These are phyloP conservation scores for Eptesicus fuscus DNA, from an alignment of 2,113 vertebrate genomes.

Conservation along the genomic window DNA sequence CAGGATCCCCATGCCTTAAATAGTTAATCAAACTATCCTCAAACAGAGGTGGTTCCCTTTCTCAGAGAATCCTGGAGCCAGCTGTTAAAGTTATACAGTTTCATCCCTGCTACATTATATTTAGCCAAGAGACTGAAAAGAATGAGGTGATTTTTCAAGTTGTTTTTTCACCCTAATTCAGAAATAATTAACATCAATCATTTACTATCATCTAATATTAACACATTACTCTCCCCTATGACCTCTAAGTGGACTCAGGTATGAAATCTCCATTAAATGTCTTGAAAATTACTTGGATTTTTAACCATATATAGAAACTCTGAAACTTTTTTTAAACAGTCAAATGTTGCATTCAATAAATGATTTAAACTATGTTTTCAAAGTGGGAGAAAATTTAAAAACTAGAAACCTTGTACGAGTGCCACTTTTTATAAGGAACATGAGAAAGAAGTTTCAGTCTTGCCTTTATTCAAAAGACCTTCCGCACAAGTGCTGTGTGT, in stretches of 20 bases:
- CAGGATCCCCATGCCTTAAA: neutral
- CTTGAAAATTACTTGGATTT: neutral
- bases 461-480: neutral
- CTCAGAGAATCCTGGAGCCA: neutral
- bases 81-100: neutral
- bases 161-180: neutral
- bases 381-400: neutral
- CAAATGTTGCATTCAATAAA: neutral
- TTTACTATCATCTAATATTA: neutral
- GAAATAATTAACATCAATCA: neutral
- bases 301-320: neutral
- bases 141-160: neutral
- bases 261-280: neutral
- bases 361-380: neutral
- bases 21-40: neutral
- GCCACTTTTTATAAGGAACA: neutral
- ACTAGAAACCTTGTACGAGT: neutral
- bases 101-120: neutral
- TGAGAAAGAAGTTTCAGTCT: neutral
- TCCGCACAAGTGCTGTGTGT: neutral
- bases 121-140: neutral
- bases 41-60: neutral
- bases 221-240: neutral
- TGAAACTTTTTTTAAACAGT: neutral
- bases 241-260: neutral